Percentiles rank a stretch among this genome's conserved stretches.
Conservation (phyloP, 2,113 vertebrate genomes). For the Aviceda subcristata region DNA sequence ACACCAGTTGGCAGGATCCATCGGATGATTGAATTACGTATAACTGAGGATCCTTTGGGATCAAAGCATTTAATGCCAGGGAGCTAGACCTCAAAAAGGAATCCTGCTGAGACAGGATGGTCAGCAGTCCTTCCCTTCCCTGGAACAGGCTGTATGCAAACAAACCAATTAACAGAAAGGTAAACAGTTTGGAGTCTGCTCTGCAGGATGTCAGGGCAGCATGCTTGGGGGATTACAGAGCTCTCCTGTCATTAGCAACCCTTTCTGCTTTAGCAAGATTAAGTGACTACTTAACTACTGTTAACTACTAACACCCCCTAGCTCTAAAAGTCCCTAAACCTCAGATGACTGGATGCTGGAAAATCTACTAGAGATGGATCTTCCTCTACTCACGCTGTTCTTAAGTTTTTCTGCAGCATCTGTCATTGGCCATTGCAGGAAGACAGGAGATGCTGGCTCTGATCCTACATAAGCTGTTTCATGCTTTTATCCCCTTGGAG, state of each 20-base stretch:
- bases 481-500: neutral
- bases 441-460: neutral
- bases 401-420: neutral
- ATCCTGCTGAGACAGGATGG: rapidly evolving
- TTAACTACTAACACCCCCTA: neutral
- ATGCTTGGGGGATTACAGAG: neutral
- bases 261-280: neutral
- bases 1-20: neutral
- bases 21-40: neutral
- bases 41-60: neutral
- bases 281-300: too few relatives aligned
- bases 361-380: neutral
- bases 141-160: rapidly evolving
- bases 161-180: neutral
- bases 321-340: neutral
- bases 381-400: neutral
- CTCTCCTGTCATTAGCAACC: neutral
- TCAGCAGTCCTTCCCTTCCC: neutral
- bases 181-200: neutral
- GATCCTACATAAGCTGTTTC: neutral
- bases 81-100: neutral
- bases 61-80: neutral
- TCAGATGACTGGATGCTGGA: neutral
- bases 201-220: neutral
- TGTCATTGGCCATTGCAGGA: neutral